phyloP scores from a whole-genome alignment of 2,797 vertebrate species.

The Pangasius larnaudii region DNA sequence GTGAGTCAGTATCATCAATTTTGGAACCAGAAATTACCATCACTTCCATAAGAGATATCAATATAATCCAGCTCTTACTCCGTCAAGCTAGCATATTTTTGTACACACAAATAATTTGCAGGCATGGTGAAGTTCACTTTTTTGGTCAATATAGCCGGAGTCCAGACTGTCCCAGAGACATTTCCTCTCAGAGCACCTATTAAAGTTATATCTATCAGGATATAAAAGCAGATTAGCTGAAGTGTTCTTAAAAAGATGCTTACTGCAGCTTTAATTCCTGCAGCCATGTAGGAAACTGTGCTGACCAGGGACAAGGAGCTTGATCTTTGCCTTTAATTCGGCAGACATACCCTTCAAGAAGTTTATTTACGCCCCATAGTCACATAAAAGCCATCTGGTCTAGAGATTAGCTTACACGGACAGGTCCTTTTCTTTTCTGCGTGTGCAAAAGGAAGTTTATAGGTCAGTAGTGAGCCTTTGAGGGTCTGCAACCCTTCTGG shows the following conservation, averaged over 20 bases:
- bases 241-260: conserved; percentile 9
- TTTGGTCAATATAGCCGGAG: not conserved
- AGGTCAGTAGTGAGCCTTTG: conserved; percentile 14
- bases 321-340: not conserved
- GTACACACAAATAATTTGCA: not conserved
- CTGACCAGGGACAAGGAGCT: not conserved
- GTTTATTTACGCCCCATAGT: conserved; percentile 60
- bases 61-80: not conserved
- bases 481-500: not conserved
- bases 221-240: not conserved
- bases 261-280: conserved; percentile 32
- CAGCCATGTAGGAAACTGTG: not conserved
- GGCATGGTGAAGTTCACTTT: not conserved
- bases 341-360: conserved; percentile 52
- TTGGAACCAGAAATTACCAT: not conserved
- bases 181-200: not conserved
- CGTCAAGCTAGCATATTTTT: not conserved
- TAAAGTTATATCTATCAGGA: not conserved
- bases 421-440: conserved; percentile 54
- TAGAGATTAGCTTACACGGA: conserved; percentile 61
- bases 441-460: conserved; percentile 33
- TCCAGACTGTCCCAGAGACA: not conserved
- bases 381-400: conserved; percentile 65
- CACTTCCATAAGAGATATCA: not conserved
- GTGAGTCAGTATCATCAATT: not conserved